Percentiles rank a stretch among this genome's conserved stretches.
Conservation (phyloP, 2,888 invertebrate genomes). For the Scaptomyza cyrtandrae region DNA sequence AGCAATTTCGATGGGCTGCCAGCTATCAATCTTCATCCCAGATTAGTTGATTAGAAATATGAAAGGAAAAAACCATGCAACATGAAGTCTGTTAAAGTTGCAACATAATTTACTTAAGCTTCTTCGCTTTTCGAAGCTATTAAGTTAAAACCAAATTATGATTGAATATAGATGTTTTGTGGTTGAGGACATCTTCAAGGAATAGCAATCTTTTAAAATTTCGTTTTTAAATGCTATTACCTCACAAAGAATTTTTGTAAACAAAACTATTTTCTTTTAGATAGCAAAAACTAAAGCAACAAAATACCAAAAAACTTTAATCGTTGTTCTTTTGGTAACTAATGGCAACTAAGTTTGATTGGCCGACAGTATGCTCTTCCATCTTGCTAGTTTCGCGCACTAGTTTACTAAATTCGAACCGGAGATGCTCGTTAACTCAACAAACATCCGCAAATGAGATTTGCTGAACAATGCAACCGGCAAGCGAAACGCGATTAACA, state of each 20-base stretch:
- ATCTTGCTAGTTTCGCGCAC: constrained; percentile 3
- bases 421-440: constrained; percentile 19
- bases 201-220: too few relatives aligned
- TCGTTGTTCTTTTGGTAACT: constrained; percentile 1
- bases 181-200: too few relatives aligned
- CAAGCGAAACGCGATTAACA: constrained; percentile 64
- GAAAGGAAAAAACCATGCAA: background rate
- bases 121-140: background rate
- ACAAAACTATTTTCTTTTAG: too few relatives aligned
- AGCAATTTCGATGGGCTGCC: constrained; percentile 33
- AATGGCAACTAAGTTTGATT: constrained; percentile 64
- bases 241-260: too few relatives aligned
- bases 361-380: constrained; percentile 3
- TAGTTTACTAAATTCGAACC: constrained; percentile 30
- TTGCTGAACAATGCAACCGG: constrained; percentile 63
- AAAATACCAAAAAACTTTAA: background rate
- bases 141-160: background rate
- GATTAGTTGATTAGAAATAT: constrained; percentile 30
- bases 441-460: constrained; percentile 25
- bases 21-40: constrained; percentile 66
- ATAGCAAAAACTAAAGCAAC: too few relatives aligned
- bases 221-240: too few relatives aligned
- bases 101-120: constrained; percentile 16
- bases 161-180: background rate
- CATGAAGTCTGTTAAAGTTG: constrained; percentile 1